Percentiles rank a stretch among this genome's conserved stretches.
Evolutionary conservation across 2,797 vertebrate species (phyloP).

Genomic region (Argya squamiceps): DNA sequence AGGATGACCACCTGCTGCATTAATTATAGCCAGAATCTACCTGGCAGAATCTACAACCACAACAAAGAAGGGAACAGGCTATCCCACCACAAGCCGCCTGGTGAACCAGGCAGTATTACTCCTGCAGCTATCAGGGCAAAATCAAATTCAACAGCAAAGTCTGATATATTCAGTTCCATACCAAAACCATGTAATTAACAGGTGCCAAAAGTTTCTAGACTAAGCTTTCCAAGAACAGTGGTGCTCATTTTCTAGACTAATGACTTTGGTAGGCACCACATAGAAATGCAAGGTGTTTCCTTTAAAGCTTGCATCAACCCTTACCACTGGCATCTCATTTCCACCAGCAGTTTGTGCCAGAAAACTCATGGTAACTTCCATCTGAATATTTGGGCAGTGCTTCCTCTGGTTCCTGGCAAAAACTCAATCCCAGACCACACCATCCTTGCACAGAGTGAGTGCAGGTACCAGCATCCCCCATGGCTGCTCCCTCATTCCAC

Average conservation of each 20-base stretch:
- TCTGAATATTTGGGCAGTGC: not conserved
- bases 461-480: not conserved
- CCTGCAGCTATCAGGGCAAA: not conserved
- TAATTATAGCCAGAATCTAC: not conserved
- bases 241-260: not conserved
- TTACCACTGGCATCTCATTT: not conserved
- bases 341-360: not conserved
- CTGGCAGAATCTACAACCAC: too few relatives aligned
- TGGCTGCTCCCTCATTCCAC: not conserved
- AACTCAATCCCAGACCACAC: not conserved
- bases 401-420: not conserved
- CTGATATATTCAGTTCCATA: not conserved
- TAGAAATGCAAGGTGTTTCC: not conserved
- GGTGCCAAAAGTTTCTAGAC: not conserved
- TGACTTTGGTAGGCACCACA: rapidly evolving
- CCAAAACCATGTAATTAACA: not conserved
- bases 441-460: not conserved
- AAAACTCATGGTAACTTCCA: not conserved
- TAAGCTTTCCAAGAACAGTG: not conserved
- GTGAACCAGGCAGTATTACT: not conserved
- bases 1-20: not conserved
- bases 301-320: not conserved
- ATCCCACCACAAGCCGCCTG: not conserved
- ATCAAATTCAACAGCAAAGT: not conserved
- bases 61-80: not conserved